Base-by-base conservation (phyloP, 2,888 invertebrate genomes). In the Netelia virgata region DNA sequence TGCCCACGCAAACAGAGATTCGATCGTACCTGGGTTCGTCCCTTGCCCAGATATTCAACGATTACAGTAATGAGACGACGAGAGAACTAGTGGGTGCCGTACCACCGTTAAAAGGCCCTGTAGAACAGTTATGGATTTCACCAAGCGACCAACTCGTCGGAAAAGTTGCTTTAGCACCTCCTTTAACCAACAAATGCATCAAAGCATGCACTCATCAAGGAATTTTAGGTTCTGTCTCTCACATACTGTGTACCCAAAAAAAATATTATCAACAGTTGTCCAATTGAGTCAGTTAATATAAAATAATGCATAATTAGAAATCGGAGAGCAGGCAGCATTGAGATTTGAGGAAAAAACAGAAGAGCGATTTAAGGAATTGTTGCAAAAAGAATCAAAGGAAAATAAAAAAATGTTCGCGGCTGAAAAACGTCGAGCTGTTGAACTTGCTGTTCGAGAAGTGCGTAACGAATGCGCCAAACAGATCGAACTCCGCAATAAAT, bases 171-270 rank as follows among this genome's bases (percentile, higher is more conserved):
- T 79, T 90, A 11, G 84, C 41, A 10, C 85, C 85, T 5, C 79
- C 86, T 1, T 23, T 83, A 18, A 86, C 87, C 18, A 70, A 86
- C 20, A 79, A 89, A 69, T 86, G 66, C 23, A 82, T 89, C 8
- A 91, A 88, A 86, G 87, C 88, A 23, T 83, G 84, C 16, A 87
- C 91, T 11, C 92, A 92, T 63, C 83, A 87, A 77, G 86, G 88
- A 79, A 90, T 92, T 76, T 84, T 91, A 86, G 88, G 90, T 90
- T 86, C 14, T 36, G 36, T 9, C n/a, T 64, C 9, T 28, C 20
- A 36, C 28, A 28, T 28, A 28, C 36, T 6, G 36, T 43, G 14
- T 14, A 23, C 8, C 9, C 1, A 18, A 1, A 20, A 68, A 43
- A 77, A 61, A n/a, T n/a, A 43, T 72, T 1, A 69, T 84, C 41